Base-by-base conservation (phyloP, 2,888 invertebrate species). In the Eupithecia vulgata region DNA sequence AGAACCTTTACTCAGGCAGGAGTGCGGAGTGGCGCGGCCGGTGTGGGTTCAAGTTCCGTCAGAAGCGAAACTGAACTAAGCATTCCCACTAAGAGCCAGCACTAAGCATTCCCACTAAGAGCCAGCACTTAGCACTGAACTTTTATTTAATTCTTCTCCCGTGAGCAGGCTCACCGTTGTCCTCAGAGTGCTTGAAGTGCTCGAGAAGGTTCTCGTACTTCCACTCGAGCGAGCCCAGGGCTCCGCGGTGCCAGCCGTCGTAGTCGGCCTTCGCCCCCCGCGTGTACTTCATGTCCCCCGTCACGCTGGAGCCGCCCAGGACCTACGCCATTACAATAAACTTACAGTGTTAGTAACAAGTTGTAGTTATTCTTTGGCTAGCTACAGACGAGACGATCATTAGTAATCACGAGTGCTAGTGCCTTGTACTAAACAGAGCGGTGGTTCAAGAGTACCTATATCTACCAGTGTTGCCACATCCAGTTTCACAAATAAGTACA, bases 271-370 rank as follows among this genome's bases (percentile, higher is more conserved):
- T 93, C 25, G 89, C 88, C 0, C 94, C 94, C 77, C 94, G 84
- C 1, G 91, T 91, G 78, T 94, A 94, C 83, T 94, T 94, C 94
- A 94, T 94, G 72, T 94, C 92, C 40, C 91, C 92, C 10, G 85
- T 90, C 3, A 94, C 94, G 42, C 92, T 92, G 62, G 94, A 94
- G 0, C 94, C 94, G 6, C 94, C 94, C 0, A 94, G 84, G 1
- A 93, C 94, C 62, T 64, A 35, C 37, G n/a, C 21, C 57, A 57
- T 57, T 25, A 57, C 57, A 25, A 52, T 25, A 12, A 48, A 48
- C 21, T 21, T 52, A 21, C 21, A n/a, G n/a, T 52, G n/a, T 48
- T 52, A 4, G 52, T 52, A 21, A 21, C 48, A 8, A 48, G 3
- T 42, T 42, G 1, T 42, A 42, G 4, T 42, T 15, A 5, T 15